Evolutionary conservation across 2,113 vertebrate genomes (phyloP).

Genomic region (Rhinoptilus africanus): DNA sequence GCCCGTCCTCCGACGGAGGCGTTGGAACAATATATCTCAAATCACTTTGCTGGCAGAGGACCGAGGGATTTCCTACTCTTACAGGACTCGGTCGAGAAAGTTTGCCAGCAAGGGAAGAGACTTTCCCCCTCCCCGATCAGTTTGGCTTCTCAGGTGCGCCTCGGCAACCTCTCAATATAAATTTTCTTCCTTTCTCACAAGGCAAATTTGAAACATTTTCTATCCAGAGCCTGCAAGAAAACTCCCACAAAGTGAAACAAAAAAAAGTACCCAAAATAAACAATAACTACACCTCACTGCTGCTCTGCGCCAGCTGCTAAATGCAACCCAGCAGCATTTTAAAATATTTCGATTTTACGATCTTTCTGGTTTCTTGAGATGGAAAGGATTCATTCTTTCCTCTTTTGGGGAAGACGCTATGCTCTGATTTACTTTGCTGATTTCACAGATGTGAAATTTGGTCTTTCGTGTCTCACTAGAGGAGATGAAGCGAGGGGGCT

Average conservation of each 20-base stretch:
- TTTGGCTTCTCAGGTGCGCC: background rate
- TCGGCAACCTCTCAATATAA: background rate
- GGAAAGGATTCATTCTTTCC: background rate
- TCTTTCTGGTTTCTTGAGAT: background rate
- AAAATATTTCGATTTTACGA: background rate
- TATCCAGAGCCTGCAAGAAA: background rate
- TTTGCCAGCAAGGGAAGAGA: background rate
- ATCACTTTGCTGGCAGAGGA: background rate
- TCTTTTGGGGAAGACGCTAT: background rate
- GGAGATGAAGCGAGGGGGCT: background rate
- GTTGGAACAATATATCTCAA: background rate
- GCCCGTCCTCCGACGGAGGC: rapidly evolving
- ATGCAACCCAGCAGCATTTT: background rate
- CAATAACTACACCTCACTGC: background rate
- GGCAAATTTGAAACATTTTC: background rate
- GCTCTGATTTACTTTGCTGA: background rate
- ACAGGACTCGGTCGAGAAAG: background rate
- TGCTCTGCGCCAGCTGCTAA: slow-evolving; percentile 12
- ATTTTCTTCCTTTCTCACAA: background rate
- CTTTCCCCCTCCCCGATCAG: background rate
- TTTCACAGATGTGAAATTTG: background rate
- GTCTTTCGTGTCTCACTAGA: background rate
- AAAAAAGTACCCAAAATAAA: background rate
- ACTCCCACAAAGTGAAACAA: background rate
- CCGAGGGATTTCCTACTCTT: background rate